Base-by-base conservation (phyloP, 2,888 invertebrate genomes). In the Aproaerema taeniolella region DNA sequence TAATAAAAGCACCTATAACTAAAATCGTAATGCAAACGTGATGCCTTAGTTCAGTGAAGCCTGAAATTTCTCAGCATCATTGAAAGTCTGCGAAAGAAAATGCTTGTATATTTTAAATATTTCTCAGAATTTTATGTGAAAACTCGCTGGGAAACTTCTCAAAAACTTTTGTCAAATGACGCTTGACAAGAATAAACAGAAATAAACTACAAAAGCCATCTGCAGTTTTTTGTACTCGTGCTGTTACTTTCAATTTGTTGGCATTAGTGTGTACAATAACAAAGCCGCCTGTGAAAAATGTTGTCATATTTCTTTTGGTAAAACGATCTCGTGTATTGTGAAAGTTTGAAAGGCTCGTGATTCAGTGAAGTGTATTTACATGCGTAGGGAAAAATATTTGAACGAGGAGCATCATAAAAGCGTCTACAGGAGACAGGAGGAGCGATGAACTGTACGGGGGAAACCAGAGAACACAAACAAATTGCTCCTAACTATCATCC, bases 271-370 rank as follows among this genome's bases (percentile, higher is more conserved):
- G 40, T 25, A 14, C 34, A 58, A 61, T 55, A 65, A 69, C 66
- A 69, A 63, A 63, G 47, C 44, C 42, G 45, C 50, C 49, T 47
- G 43, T 53, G 66, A 72, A 61, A 68, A 63, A 76, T 70, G 56
- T 50, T 50, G 43, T 52, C 58, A 71, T 73, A 70, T 74, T 58
- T 72, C 66, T 67, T 49, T 53, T 58, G 59, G 67, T 69, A 68
- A 74, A 71, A 68, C 62, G 67, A 72, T 70, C 64, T 52, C 49
- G 50, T 48, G 53, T 68, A 66, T 70, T 74, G 69, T 69, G 59
- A 63, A 66, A 73, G 56, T 72, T 74, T 53, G 59, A 61, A 63
- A 65, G 64, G 60, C 52, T 52, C 49, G 59, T 63, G 65, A 68
- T 61, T 73, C 61, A 65, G 57, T 61, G 55, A 45, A 61, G 58